Base-by-base conservation (phyloP, 1,140 invertebrate genomes). In the Littorina saxatilis region DNA sequence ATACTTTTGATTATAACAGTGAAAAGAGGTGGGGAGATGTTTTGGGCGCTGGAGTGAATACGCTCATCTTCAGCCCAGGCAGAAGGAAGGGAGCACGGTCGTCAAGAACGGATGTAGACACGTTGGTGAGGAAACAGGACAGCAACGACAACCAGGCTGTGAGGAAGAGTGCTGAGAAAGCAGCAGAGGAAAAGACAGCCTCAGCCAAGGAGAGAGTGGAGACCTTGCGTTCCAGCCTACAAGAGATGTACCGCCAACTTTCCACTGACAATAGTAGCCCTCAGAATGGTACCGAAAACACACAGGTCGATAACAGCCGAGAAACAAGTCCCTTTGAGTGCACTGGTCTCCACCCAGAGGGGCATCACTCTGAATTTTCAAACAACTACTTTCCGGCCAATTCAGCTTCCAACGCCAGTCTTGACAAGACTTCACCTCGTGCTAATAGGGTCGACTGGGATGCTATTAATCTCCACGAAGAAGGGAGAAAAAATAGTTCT, bases 1-100 rank as follows among this genome's bases (percentile, higher is more conserved):
- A n/a, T n/a, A n/a, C n/a, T n/a, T n/a, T n/a, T n/a, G n/a, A n/a
- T n/a, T n/a, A n/a, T n/a, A n/a, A n/a, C n/a, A n/a, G n/a, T n/a
- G n/a, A n/a, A n/a, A 32, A 63, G 5, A n/a, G 32, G 61, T 13
- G 5, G 29, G 29, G 29, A 15, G 61, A 63, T 11, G 29, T 27
- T 63, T 11, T 4, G 3, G 43, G 52, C 76, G 68, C 29, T 52
- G 66, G 66, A 27, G 50, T 55, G 66, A 77, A 68, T 29, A 47
- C 35, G 35, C 63, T 66, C 17, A 13, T 35, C 39, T 4, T 74
- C 13, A 17, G 15, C 11, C 23, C 47, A 73, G 15, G 32, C n/a
- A 40, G 2, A 23, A n/a, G 4, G 2, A 43, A 2, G n/a, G 23
- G 9, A 23, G 23, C 20, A 20, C 70, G 4, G 35, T 40, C 1